Conservation (phyloP, 2,888 invertebrate genomes). For the Podabrus alpinus region DNA sequence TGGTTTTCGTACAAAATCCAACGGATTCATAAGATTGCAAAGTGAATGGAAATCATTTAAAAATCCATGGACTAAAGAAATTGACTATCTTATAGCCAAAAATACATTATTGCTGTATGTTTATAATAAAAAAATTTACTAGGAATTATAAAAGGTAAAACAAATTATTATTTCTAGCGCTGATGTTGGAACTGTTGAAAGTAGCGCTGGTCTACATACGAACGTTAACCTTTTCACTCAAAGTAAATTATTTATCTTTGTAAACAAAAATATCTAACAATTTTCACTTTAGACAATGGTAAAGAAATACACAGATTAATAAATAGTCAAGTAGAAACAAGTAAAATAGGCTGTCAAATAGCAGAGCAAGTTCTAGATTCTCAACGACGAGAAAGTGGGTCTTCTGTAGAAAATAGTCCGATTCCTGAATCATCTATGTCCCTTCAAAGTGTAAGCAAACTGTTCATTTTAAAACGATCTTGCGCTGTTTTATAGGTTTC, state of each 20-base stretch:
- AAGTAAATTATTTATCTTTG: constrained; percentile 54
- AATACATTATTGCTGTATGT: constrained; percentile 76
- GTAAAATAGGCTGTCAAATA: constrained; percentile 83
- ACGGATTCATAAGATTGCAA: constrained; percentile 71
- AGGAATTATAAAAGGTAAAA: background rate
- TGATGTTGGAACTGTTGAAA: constrained; percentile 58
- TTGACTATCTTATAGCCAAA: constrained; percentile 87
- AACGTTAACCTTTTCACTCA: constrained; percentile 62
- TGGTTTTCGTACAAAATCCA: constrained; percentile 80
- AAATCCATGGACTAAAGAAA: constrained; percentile 95
- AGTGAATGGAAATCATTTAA: constrained; percentile 88
- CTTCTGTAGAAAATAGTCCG: constrained; percentile 58
- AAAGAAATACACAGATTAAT: constrained; percentile 71
- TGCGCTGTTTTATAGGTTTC: background rate
- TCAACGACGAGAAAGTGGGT: constrained; percentile 60
- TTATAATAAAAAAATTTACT: background rate
- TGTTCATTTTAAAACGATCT: background rate
- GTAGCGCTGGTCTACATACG: constrained; percentile 55
- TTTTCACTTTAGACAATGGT: constrained; percentile 50
- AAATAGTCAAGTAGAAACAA: constrained; percentile 78
- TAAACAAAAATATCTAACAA: background rate
- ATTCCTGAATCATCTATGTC: constrained; percentile 46
- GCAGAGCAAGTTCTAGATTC: constrained; percentile 75
- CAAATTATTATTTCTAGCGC: constrained; percentile 48
- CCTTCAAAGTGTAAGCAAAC: constrained; percentile 44